Evolutionary conservation across 2,888 invertebrate genomes (phyloP).

Genomic region (Clunio marinus): DNA sequence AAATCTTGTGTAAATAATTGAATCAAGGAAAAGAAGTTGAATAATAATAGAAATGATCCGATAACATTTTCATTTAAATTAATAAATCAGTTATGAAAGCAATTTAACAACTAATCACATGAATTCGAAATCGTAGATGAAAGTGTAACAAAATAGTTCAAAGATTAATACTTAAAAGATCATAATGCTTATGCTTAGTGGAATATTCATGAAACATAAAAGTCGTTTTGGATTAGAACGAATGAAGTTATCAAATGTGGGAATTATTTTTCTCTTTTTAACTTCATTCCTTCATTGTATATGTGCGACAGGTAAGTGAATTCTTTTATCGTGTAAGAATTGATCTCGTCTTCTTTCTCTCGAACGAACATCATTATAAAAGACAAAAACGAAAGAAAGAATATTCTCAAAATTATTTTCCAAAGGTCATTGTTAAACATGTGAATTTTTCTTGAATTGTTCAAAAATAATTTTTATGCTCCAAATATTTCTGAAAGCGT

Average conservation of each 20-base stretch:
- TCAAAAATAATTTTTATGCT: constrained; percentile 14
- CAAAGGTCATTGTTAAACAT: constrained; percentile 22
- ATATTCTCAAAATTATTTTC: background rate
- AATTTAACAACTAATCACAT: background rate
- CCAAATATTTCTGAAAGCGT: background rate
- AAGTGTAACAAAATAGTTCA: constrained; percentile 37
- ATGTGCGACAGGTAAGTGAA: constrained; percentile 20
- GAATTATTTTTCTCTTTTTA: background rate
- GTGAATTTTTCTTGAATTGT: constrained; percentile 15
- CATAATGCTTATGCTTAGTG: background rate
- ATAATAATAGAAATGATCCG: constrained; percentile 29
- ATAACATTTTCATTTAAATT: constrained; percentile 24
- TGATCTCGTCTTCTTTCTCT: background rate
- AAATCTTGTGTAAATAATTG: constrained; percentile 18
- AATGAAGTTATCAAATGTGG: constrained; percentile 4
- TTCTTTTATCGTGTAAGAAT: background rate
- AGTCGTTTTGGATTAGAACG: background rate
- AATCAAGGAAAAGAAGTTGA: background rate
- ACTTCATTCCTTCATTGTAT: background rate
- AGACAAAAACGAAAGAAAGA: constrained; percentile 2
- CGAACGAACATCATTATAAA: background rate
- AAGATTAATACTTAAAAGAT: constrained; percentile 11
- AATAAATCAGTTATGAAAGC: constrained; percentile 6
- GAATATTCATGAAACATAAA: background rate
- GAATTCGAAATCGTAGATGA: constrained; percentile 23